phyloP scores from a whole-genome alignment of 2,888 invertebrate species.

The Mamestra brassicae region DNA sequence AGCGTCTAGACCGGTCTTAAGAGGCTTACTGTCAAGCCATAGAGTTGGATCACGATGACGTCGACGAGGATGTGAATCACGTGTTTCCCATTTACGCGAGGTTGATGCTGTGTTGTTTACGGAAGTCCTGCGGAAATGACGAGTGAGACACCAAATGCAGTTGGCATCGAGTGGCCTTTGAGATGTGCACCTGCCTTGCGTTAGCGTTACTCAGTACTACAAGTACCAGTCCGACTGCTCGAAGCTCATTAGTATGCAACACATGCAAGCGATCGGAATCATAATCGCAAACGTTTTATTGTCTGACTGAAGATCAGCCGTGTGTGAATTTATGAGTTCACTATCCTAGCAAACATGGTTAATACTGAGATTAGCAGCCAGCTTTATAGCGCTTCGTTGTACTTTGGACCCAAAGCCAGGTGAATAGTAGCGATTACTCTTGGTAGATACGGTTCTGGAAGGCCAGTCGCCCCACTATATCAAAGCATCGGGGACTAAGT shows the following conservation, averaged over 20 bases:
- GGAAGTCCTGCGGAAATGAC: slow-evolving; percentile 76
- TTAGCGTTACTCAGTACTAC: slow-evolving; percentile 23
- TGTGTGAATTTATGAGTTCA: slow-evolving; percentile 56
- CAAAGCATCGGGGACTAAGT: slow-evolving; percentile 3
- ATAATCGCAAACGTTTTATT: slow-evolving; percentile 60
- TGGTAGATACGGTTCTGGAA: slow-evolving; percentile 15
- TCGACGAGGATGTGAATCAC: slow-evolving; percentile 49
- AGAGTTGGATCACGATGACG: slow-evolving; percentile 35
- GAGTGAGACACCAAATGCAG: slow-evolving; percentile 67
- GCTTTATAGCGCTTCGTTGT: slow-evolving; percentile 21
- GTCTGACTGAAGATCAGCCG: slow-evolving; percentile 54
- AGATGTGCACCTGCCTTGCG: slow-evolving; percentile 54
- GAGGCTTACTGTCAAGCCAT: slow-evolving; percentile 32
- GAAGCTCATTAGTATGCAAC: slow-evolving; percentile 52
- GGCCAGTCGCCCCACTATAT: neutral
- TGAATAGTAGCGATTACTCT: slow-evolving; percentile 13
- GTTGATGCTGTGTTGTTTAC: slow-evolving; percentile 72
- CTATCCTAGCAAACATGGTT: slow-evolving; percentile 48
- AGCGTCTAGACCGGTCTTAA: slow-evolving; percentile 26
- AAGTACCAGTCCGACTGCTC: slow-evolving; percentile 7
- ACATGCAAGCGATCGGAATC: slow-evolving; percentile 51
- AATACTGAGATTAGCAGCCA: slow-evolving; percentile 23
- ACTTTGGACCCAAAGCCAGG: slow-evolving; percentile 20
- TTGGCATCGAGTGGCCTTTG: slow-evolving; percentile 56
- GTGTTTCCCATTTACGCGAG: slow-evolving; percentile 63